phyloP scores from a whole-genome alignment of 30 jellyfish, hydroid and myxozoan genomes.

The Pseudorhiza aurosa region DNA sequence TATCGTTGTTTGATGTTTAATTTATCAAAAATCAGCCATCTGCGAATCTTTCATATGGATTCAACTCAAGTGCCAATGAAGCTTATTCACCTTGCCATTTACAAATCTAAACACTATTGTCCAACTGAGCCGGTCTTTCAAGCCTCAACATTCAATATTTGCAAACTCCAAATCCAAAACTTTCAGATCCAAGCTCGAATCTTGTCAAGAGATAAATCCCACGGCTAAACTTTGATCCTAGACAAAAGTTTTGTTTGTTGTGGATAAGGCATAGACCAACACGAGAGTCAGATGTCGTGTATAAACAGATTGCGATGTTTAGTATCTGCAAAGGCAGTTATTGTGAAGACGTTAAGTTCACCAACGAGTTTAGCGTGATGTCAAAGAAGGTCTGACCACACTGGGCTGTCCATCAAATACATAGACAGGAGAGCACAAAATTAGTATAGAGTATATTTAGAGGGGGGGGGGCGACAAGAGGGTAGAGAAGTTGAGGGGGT shows the following conservation, averaged over 20 bases:
- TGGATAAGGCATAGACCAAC: constrained; percentile 3
- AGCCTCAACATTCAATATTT: constrained; percentile 36
- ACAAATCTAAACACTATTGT: constrained; percentile 18
- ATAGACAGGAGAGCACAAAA: too few relatives aligned
- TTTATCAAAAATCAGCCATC: constrained; percentile 1
- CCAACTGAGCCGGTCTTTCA: constrained; percentile 27
- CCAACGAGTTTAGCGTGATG: constrained; percentile 5
- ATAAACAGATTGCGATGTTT: constrained; percentile 27
- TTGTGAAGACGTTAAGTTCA: not conserved
- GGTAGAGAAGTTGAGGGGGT: too few relatives aligned
- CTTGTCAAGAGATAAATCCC: constrained; percentile 62
- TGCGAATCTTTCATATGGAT: constrained; percentile 35
- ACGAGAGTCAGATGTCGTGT: constrained; percentile 35
- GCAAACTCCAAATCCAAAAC: constrained; percentile 9
- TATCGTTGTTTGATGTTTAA: constrained; percentile 26
- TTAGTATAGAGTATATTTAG: too few relatives aligned
- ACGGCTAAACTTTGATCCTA: constrained; percentile 28
- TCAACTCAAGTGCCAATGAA: constrained; percentile 51
- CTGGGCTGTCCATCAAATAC: too few relatives aligned
- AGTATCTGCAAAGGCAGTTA: constrained; percentile 11
- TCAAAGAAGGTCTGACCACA: not conserved
- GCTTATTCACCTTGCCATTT: constrained; percentile 26
- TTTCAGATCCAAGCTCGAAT: constrained; percentile 36
- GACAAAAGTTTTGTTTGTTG: constrained; percentile 44
- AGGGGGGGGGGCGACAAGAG: too few relatives aligned